Evolutionary conservation across 2,888 invertebrate genomes (phyloP), one percentile per base, ranked within the genome.

Genomic region (Lasioglossum pauxillum): DNA sequence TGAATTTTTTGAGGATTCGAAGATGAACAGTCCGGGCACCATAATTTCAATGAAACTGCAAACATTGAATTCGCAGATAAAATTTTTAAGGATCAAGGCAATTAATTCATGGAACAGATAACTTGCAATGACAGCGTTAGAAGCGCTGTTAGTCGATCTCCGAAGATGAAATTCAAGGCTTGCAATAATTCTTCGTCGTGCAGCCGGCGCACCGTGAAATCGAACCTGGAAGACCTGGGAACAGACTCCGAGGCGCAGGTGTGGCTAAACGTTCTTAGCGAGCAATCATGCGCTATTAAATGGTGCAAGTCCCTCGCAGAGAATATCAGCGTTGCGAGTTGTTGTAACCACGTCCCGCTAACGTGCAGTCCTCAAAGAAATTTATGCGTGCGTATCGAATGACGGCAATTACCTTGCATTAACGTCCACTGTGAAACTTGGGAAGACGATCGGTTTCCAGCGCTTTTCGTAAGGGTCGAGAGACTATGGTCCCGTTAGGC

Each of bases 231-330:
- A 85, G 86, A 89, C 67, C 82, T 83, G 89, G 77, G 90, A 89
- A 89, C 89, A 73, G 83, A 88, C 83, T 84, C 46, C 53, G 80
- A 41, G 77, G 19, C 60, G 83, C 86, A 90, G 90, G 90, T 90
- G 89, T 84, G 88, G 86, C 84, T 89, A 89, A 87, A 88, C 88
- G 86, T 82, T 86, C 60, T 78, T 84, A 84, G 86, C 85, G 84
- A 85, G 87, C 86, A 88, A 90, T 90, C 90, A 89, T 83, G 82
- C 84, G 90, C 84, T 85, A 90, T 90, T 90, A 90, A 89, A 86
- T 81, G 83, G 90, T 88, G 84, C 88, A 88, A 77, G 53, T 53
- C 53, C 83, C n/a, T 80, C 53, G 74, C 77, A 67, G 85, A 83
- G 53, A 53, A 75, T 85, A 72, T 64, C 78, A 71, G 74, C 57